Evolutionary conservation across 2,113 vertebrate genomes (phyloP).

Genomic region (cattle (Bos taurus)): ARS-UCD2.0 NC_037332.1:118944001-118944500

Average conservation of each 20-base stretch:
- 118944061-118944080: fast-evolving
- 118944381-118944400: fast-evolving
- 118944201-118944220: fast-evolving
- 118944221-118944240: fast-evolving
- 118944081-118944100: fast-evolving
- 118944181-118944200: fast-evolving
- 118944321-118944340: fast-evolving
- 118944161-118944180: fast-evolving
- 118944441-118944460: neutral
- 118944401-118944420: neutral
- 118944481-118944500: neutral
- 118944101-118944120: fast-evolving
- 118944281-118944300: neutral
- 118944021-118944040: fast-evolving
- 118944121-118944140: fast-evolving
- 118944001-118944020: fast-evolving
- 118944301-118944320: neutral
- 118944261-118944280: fast-evolving
- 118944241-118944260: fast-evolving
- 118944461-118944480: neutral
- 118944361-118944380: fast-evolving
- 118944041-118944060: neutral
- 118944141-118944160: fast-evolving
- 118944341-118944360: fast-evolving
- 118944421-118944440: fast-evolving